Evolutionary conservation across 2,888 invertebrate genomes (phyloP).

Genomic region (Drosophila nigricruria): DNA sequence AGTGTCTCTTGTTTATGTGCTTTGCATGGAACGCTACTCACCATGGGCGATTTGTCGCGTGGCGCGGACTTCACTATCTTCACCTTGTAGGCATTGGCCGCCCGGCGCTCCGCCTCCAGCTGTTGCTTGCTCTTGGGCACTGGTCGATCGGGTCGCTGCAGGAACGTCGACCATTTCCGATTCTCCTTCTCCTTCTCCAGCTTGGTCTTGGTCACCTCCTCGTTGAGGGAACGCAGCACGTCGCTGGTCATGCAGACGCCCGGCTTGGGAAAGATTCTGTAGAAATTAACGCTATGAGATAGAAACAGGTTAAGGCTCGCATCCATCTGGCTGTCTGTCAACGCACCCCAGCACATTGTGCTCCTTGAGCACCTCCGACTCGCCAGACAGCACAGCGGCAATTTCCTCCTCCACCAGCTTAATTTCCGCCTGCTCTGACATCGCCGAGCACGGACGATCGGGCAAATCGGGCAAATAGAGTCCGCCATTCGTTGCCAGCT

Average conservation of each 20-base stretch:
- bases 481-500: constrained; percentile 5
- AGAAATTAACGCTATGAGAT: constrained; percentile 88
- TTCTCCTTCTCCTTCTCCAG: constrained; percentile 87
- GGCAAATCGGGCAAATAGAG: constrained; percentile 68
- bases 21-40: constrained; percentile 58
- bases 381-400: constrained; percentile 89
- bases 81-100: constrained; percentile 86
- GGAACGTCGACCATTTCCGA: constrained; percentile 90
- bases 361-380: constrained; percentile 89
- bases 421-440: constrained; percentile 76
- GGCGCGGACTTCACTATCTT: constrained; percentile 86
- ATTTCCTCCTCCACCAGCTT: constrained; percentile 89
- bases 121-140: constrained; percentile 86
- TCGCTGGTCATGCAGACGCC: constrained; percentile 89
- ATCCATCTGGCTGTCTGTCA: constrained; percentile 1
- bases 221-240: constrained; percentile 88
- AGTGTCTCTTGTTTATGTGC: constrained; percentile 43
- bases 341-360: constrained; percentile 87
- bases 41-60: constrained; percentile 70
- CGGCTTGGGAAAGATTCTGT: constrained; percentile 89
- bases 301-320: constrained; percentile 33
- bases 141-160: constrained; percentile 90
- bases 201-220: constrained; percentile 86
- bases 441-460: constrained; percentile 79
- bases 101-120: constrained; percentile 80